A percentile compares a stretch with the other conserved stretches of the same genome.
Conservation (phyloP, 1,140 invertebrate genomes). For the Phortica variegata region DNA sequence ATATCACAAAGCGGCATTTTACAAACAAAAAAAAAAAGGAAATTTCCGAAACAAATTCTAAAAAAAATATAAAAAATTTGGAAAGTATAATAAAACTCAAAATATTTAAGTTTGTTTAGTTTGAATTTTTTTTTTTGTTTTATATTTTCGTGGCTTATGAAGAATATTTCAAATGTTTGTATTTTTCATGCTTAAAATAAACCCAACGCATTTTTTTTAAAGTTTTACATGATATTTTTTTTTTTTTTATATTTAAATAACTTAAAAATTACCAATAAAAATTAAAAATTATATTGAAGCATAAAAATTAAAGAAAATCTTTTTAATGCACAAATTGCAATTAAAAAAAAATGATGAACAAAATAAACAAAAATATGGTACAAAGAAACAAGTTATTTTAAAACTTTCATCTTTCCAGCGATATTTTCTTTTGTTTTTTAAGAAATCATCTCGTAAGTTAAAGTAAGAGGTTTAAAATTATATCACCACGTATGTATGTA, state of each 20-base stretch:
- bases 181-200: no score
- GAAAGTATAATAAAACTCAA: conserved; percentile 53
- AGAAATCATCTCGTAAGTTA: conserved; percentile 22
- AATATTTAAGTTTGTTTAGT: conserved; percentile 28
- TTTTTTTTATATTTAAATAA: conserved; percentile 35
- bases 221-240: no score
- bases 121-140: conserved; percentile 17
- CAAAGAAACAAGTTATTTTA: no score
- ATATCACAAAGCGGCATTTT: conserved; percentile 54
- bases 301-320: conserved; percentile 1
- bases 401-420: conserved; percentile 14
- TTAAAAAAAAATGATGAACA: conserved; percentile 23
- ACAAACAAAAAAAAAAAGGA: conserved; percentile 48
- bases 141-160: no score
- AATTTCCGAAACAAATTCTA: conserved; percentile 12
- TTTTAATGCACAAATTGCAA: conserved; percentile 23
- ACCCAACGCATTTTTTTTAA: no score
- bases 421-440: conserved; percentile 22
- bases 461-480: conserved; percentile 47
- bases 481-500: conserved; percentile 47
- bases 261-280: neutral
- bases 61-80: conserved; percentile 5
- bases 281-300: neutral
- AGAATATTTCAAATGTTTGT: no score
- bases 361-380: conserved; percentile 19